Percentiles rank a stretch among this genome's conserved stretches.
Evolutionary conservation across 2,797 vertebrate species (phyloP).

Genomic region (Capromys pilorides): DNA sequence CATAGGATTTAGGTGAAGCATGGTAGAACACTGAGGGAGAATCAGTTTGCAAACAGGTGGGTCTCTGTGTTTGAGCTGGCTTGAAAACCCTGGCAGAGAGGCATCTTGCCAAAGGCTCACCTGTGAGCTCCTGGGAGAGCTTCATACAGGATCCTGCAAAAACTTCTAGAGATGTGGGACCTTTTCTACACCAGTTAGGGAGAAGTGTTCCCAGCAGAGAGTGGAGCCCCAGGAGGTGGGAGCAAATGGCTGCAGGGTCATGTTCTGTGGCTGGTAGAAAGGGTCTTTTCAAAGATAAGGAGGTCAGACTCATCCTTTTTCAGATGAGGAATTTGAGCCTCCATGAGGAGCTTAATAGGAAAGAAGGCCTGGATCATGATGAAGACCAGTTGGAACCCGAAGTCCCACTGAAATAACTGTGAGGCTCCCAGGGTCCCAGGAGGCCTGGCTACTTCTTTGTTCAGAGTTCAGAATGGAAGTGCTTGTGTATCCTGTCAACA

Average conservation of each 20-base stretch:
- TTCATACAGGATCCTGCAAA: background rate
- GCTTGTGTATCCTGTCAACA: background rate
- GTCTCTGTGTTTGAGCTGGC: background rate
- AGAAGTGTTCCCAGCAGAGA: background rate
- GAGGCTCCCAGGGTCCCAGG: background rate
- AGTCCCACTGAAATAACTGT: background rate
- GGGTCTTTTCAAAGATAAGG: background rate
- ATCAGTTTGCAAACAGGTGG: background rate
- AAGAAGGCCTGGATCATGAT: slow-evolving; percentile 10
- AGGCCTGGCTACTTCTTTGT: background rate
- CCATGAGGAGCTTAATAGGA: slow-evolving; percentile 23
- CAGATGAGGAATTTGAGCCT: slow-evolving; percentile 19
- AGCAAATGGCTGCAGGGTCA: background rate
- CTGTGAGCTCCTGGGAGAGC: background rate
- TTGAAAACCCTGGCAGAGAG: background rate
- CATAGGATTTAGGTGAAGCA: background rate
- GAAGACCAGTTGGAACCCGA: slow-evolving; percentile 19
- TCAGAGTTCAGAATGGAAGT: background rate
- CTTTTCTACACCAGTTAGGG: background rate
- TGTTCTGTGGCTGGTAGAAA: background rate
- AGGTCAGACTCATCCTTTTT: slow-evolving; percentile 1
- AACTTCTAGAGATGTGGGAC: background rate
- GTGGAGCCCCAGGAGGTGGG: background rate
- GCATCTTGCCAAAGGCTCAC: background rate
- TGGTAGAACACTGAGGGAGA: background rate